These are phyloP conservation scores for Phalacrocorax carbo DNA, from an alignment of 2,113 vertebrate genomes.

Conservation along the genomic window DNA sequence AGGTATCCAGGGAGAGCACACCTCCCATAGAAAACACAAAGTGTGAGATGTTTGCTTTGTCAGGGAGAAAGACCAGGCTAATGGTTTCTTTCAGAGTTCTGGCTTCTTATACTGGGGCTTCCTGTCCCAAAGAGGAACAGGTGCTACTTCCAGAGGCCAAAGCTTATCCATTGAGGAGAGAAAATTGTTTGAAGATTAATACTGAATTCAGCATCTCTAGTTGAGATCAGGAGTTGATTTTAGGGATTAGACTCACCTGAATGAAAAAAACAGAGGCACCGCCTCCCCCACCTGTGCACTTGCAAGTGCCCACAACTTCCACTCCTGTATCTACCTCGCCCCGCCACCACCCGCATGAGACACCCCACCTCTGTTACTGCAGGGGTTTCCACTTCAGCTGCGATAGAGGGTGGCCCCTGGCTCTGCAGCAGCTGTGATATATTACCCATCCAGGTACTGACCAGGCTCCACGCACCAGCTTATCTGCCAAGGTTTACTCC, in stretches of 20 bases:
- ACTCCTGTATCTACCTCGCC: neutral
- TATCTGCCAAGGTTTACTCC: constrained; percentile 3
- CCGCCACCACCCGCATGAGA: neutral
- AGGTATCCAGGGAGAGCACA: neutral
- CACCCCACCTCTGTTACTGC: neutral
- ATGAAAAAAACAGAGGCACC: neutral
- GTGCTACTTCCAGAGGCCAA: neutral
- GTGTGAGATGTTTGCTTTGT: neutral
- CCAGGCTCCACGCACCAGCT: neutral
- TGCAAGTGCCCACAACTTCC: neutral
- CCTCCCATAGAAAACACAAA: neutral
- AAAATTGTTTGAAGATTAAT: neutral
- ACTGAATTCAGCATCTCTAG: neutral
- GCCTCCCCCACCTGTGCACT: neutral
- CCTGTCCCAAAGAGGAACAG: neutral
- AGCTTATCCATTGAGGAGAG: neutral
- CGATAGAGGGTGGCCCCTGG: neutral
- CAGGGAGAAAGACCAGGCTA: neutral
- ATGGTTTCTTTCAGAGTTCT: neutral
- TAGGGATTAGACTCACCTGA: neutral
- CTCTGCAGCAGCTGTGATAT: neutral
- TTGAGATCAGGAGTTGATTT: neutral
- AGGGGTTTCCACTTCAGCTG: constrained; percentile 27
- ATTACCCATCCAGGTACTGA: constrained; percentile 2
- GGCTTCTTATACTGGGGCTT: neutral